Evolutionary conservation across 92 coral and sea anemone species (phyloP).

Genomic region (Anthopleura xanthogrammica): DNA sequence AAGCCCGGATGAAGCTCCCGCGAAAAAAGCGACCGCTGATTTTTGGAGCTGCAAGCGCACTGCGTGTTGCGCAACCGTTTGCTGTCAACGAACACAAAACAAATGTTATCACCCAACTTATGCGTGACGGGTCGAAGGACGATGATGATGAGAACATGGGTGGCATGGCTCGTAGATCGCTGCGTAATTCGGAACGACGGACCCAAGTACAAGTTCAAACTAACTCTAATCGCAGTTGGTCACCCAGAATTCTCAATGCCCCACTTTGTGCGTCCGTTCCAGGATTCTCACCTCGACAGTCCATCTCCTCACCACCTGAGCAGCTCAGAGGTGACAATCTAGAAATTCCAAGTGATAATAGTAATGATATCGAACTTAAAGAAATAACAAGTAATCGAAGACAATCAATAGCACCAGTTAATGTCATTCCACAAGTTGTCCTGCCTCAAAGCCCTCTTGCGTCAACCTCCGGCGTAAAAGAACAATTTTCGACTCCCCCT

Average conservation of each 20-base stretch:
- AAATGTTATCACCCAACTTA: slow-evolving; percentile 50
- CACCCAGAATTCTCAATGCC: slow-evolving; percentile 13
- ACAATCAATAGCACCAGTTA: not conserved
- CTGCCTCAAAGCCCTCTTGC: slow-evolving; percentile 7
- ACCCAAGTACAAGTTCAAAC: slow-evolving; percentile 12
- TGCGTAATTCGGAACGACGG: slow-evolving; percentile 35
- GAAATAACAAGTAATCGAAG: not conserved
- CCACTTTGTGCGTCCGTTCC: not conserved
- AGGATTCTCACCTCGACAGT: slow-evolving; percentile 20
- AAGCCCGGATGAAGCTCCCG: slow-evolving; percentile 85
- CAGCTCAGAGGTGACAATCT: slow-evolving; percentile 6
- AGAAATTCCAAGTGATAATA: slow-evolving; percentile 14
- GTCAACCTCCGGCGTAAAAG: slow-evolving; percentile 12
- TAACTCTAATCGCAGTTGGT: not conserved
- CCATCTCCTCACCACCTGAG: slow-evolving; percentile 15
- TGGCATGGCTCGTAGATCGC: slow-evolving; percentile 9
- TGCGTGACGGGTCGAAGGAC: slow-evolving; percentile 34
- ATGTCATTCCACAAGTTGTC: slow-evolving; percentile 22
- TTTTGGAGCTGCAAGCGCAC: slow-evolving; percentile 94
- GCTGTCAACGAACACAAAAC: slow-evolving; percentile 59
- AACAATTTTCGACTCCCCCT: slow-evolving; percentile 27
- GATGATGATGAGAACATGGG: slow-evolving; percentile 27
- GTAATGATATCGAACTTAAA: slow-evolving; percentile 17
- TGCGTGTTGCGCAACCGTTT: slow-evolving; percentile 86
- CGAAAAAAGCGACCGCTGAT: slow-evolving; percentile 83